Base-by-base conservation (phyloP, 2,797 vertebrate genomes). In the Hephaestus fuliginosus region DNA sequence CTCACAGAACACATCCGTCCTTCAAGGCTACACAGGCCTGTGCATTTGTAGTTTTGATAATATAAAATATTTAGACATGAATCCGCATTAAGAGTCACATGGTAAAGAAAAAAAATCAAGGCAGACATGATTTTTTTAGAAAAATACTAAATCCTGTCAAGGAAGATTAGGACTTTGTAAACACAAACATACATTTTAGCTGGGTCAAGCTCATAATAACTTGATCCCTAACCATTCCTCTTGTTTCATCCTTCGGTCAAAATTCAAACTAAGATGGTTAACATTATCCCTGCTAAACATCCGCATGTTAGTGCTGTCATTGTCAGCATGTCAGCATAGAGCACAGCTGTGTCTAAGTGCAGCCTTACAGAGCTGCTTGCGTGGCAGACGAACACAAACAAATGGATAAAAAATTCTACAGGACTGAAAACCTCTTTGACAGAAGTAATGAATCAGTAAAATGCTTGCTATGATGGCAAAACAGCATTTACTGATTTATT, bases 371-470 rank as follows among this genome's bases (percentile, higher is more conserved):
- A 33, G 10, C 25, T 57, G 41, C 28, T 36, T 8, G 20, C 1
- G n/a, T 18, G 5, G 2, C 20, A 69, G 48, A 68, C 25, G 51
- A 61, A 41, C 61, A n/a, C n/a, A 75, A 41, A 46, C 53, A 69
- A 56, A 71, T 13, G 15, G 46, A 36, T 13, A 48, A 33, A 44
- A 67, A 60, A 60, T 44, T 3, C 36, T 44, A 17, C 36, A 44
- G 25, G 25, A 49, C 56, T 52, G 49, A 51, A 66, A 67, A 39
- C 36, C 41, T 51, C 17, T 12, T 22, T 60, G 39, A 48, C 5
- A 63, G 28, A 70, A 12, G 25, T 66, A 80, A 58, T 30, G 11
- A 62, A 51, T n/a, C 18, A 8, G 22, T 71, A 52, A 82, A 80
- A 62, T 22, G 17, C 10, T 41, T 55, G 18, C 25, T 25, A 8